Conservation (phyloP, 2,797 vertebrate genomes). For the Jordanella pulchra region DNA sequence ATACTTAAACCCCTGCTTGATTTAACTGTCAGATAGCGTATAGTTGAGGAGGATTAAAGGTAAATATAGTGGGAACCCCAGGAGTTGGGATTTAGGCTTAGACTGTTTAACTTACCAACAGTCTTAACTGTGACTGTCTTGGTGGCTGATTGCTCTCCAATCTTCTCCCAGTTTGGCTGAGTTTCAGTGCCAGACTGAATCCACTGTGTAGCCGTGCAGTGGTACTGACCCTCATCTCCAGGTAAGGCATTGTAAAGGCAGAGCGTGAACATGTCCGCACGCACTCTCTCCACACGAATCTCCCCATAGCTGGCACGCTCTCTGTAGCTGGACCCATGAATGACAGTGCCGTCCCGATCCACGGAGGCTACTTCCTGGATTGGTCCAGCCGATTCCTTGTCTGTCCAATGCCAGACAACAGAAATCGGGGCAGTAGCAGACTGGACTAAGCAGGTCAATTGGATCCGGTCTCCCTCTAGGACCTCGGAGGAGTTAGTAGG, state of each 20-base stretch:
- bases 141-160: constrained; percentile 85
- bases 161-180: constrained; percentile 88
- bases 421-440: constrained; percentile 84
- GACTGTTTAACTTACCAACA: constrained; percentile 81
- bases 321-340: constrained; percentile 69
- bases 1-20: background rate
- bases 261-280: constrained; percentile 75
- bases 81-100: background rate
- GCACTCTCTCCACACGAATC: constrained; percentile 75
- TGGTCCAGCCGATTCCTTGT: constrained; percentile 78
- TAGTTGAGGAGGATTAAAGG: background rate
- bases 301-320: constrained; percentile 65
- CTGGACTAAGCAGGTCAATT: constrained; percentile 85
- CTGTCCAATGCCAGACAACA: constrained; percentile 86
- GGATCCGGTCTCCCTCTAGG: constrained; percentile 89
- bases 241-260: constrained; percentile 77
- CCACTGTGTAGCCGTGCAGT: constrained; percentile 80
- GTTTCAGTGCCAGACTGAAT: constrained; percentile 71
- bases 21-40: background rate
- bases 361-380: constrained; percentile 86
- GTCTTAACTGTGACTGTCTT: constrained; percentile 86
- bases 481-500: constrained; percentile 87
- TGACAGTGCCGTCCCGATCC: constrained; percentile 82
- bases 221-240: constrained; percentile 80
- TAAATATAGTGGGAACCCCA: background rate